These are phyloP conservation scores for Galaxias olidus DNA, from an alignment of 2,797 vertebrate genomes.

Conservation along the genomic window DNA sequence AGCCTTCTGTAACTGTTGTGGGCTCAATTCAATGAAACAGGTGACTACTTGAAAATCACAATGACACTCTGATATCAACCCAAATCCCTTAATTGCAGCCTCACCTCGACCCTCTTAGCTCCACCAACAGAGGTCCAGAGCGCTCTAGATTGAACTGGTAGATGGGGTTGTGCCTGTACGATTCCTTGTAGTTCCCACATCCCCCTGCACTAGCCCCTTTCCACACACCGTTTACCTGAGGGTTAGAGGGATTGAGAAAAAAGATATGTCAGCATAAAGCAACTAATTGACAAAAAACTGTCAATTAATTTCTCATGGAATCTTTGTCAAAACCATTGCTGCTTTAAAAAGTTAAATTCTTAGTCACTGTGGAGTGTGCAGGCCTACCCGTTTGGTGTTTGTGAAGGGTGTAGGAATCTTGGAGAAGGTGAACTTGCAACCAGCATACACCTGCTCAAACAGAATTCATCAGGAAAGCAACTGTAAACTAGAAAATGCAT, in stretches of 20 bases:
- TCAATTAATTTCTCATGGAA: no score
- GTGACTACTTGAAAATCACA: no score
- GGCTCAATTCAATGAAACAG: no score
- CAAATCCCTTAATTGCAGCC: constrained; percentile 37
- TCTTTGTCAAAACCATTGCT: no score
- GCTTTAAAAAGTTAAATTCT: no score
- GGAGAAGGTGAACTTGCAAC: constrained; percentile 92
- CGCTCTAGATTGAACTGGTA: constrained; percentile 93
- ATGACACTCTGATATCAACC: no score
- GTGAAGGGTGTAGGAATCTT: constrained; percentile 95
- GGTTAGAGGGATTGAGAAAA: not conserved
- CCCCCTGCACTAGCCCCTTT: constrained; percentile 90
- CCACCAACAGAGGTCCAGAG: constrained; percentile 86
- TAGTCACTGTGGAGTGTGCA: no score
- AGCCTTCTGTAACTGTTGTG: no score
- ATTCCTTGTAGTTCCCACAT: constrained; percentile 95
- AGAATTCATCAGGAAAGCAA: not conserved
- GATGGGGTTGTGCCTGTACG: constrained; percentile 91
- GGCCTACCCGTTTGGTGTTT: constrained; percentile 86
- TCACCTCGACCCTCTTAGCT: constrained; percentile 93
- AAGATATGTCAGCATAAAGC: not conserved
- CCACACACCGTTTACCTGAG: constrained; percentile 95
- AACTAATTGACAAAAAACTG: no score
- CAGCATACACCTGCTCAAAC: constrained; percentile 85
- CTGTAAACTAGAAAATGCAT: not conserved